Evolutionary conservation across 2,888 invertebrate species (phyloP).

Genomic region (Gnatocerus cornutus): DNA sequence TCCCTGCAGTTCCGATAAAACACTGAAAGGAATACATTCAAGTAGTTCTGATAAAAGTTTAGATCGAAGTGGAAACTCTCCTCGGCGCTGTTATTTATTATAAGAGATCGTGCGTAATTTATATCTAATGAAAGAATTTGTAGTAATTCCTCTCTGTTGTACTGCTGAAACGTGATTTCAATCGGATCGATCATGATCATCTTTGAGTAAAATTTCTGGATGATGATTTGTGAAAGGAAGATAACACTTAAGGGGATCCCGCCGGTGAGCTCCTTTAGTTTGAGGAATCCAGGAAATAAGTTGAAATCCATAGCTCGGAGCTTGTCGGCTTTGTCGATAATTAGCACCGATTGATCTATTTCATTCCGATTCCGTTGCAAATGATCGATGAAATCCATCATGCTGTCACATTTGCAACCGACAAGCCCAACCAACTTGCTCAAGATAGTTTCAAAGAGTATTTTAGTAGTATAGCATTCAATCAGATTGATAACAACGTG

Average conservation of each 20-base stretch:
- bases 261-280: slow-evolving; percentile 82
- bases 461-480: slow-evolving; percentile 85
- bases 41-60: slow-evolving; percentile 84
- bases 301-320: slow-evolving; percentile 83
- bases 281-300: slow-evolving; percentile 81
- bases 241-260: slow-evolving; percentile 82
- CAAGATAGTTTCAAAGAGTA: slow-evolving; percentile 85
- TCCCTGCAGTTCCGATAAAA: slow-evolving; percentile 90
- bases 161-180: slow-evolving; percentile 85
- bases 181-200: slow-evolving; percentile 82
- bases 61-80: slow-evolving; percentile 58
- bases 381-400: slow-evolving; percentile 77
- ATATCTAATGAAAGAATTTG: slow-evolving; percentile 72
- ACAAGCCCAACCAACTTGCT: slow-evolving; percentile 72
- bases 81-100: slow-evolving; percentile 57
- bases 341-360: slow-evolving; percentile 74
- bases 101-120: slow-evolving; percentile 59
- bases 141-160: slow-evolving; percentile 80
- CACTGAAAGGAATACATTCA: slow-evolving; percentile 87
- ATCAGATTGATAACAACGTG: slow-evolving; percentile 84
- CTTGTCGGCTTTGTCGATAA: slow-evolving; percentile 88
- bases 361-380: slow-evolving; percentile 56
- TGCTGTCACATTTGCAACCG: slow-evolving; percentile 77
- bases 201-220: slow-evolving; percentile 85
- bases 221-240: slow-evolving; percentile 84